Evolutionary conservation across 2,113 vertebrate genomes (phyloP), one percentile per base, ranked within the genome.

Genomic region (Hyla sarda): DNA sequence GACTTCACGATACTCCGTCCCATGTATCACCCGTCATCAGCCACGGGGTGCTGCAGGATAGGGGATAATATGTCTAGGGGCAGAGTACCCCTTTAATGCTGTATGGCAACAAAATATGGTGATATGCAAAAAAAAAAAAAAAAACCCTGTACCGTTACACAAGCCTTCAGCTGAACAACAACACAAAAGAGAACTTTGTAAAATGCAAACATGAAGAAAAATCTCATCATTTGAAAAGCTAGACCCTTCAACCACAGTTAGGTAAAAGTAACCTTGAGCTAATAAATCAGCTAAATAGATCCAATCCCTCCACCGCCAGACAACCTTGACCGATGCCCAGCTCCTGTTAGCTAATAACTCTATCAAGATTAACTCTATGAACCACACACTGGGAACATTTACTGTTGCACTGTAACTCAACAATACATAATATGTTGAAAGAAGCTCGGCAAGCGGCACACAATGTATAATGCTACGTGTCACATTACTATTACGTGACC

Each of bases 251-350:
- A 17, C 48, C 62, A 9, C 32, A 16, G 21, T 73, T 52, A 41
- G 48, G 30, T 56, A 23, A 52, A 25, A 52, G 50, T 52, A 78
- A 85, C 83, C 83, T 85, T 85, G 83, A 77, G 45, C 28, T 56
- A 23, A 19, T 78, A 73, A 37, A 72, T 56, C 30, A 69, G 23
- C 41, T 52, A 48, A 62, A 52, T 23, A 56, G 25, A n/a, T 52
- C 23, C 23, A 37, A 41, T 21, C 71, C 50, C 82, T 54, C 48
- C 48, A 25, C 45, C 11, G 21, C 45, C 45, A 78, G 83, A 85
- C 54, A 52, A 34, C 83, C 83, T 78, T 85, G 83, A 78, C 73
- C 83, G 25, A 11, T 69, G 83, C 25, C 4, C 60, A 75, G 23
- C 73, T 52, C n/a, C 47, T 17, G 47, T 78, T 37, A 78, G 58